Evolutionary conservation across 35 echinoderm and acorn worm genomes (phyloP).

Genomic region (Apostichopus japonicus): DNA sequence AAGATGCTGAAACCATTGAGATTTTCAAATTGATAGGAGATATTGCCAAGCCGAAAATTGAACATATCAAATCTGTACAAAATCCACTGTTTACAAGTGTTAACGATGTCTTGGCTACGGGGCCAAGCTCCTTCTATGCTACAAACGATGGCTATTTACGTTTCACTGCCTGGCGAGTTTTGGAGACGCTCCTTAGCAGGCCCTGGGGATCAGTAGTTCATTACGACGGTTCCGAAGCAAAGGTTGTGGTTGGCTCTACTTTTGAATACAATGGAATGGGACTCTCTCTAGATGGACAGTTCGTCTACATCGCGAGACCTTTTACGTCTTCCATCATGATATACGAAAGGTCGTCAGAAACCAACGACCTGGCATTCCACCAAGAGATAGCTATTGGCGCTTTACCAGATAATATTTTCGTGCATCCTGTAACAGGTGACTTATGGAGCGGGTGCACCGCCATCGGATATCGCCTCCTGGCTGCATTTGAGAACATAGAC

Average conservation of each 20-base stretch:
- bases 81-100: constrained; percentile 13
- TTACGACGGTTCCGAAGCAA: constrained; percentile 2
- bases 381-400: not conserved
- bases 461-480: constrained; percentile 1
- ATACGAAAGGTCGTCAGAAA: not conserved
- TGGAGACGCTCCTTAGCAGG: constrained; percentile 13
- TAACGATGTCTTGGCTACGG: constrained; percentile 37
- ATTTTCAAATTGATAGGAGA: constrained; percentile 22
- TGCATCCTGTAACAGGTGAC: constrained; percentile 20
- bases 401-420: constrained; percentile 29
- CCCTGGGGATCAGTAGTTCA: constrained; percentile 41
- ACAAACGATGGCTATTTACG: constrained; percentile 17
- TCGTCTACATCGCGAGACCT: constrained; percentile 7
- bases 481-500: constrained; percentile 6
- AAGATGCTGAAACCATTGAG: constrained; percentile 35
- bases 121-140: constrained; percentile 46
- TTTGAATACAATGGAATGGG: constrained; percentile 28
- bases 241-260: not conserved
- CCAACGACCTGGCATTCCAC: constrained; percentile 1
- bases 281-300: constrained; percentile 4
- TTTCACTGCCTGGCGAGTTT: not conserved
- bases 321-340: constrained; percentile 14
- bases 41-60: not conserved
- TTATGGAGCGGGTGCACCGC: not conserved
- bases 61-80: constrained; percentile 22